Percentiles rank a stretch among this genome's conserved stretches.
Conservation (phyloP, 1,140 invertebrate species). For the Microplitis demolitor region DNA sequence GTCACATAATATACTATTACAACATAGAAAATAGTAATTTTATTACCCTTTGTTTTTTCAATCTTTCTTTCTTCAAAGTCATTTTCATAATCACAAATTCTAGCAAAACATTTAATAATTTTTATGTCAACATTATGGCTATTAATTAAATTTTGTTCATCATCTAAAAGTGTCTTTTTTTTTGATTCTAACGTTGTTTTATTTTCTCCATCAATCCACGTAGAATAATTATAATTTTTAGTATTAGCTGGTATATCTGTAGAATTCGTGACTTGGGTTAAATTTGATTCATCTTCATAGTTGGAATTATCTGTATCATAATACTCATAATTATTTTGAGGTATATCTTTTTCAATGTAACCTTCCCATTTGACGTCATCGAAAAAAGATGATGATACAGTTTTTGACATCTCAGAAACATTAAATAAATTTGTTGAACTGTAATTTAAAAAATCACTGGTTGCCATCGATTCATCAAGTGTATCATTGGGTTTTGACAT, state of each 20-base stretch:
- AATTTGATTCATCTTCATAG: conserved; percentile 9
- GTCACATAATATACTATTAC: not conserved
- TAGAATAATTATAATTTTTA: not conserved
- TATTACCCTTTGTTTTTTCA: not conserved
- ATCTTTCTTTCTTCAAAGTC: not conserved
- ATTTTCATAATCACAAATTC: conserved; percentile 33
- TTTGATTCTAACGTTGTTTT: not conserved
- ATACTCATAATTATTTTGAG: conserved; percentile 40
- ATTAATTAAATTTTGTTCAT: not conserved
- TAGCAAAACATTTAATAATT: conserved; percentile 40
- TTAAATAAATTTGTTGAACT: not conserved
- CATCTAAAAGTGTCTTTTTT: not conserved
- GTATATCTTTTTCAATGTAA: conserved; percentile 30
- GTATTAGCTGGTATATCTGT: not conserved
- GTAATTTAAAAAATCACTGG: conserved; percentile 10
- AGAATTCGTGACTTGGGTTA: not conserved
- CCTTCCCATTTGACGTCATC: conserved; percentile 9
- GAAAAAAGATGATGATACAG: not conserved
- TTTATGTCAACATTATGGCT: not conserved
- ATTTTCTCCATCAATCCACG: not conserved
- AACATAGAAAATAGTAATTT: not conserved
- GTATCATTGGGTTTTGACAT: conserved; percentile 49
- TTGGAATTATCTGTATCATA: conserved; percentile 27
- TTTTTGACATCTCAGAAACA: not conserved
- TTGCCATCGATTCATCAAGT: conserved; percentile 2